These are phyloP conservation scores for Emesis furor DNA, from an alignment of 2,888 invertebrate genomes.

Conservation along the genomic window DNA sequence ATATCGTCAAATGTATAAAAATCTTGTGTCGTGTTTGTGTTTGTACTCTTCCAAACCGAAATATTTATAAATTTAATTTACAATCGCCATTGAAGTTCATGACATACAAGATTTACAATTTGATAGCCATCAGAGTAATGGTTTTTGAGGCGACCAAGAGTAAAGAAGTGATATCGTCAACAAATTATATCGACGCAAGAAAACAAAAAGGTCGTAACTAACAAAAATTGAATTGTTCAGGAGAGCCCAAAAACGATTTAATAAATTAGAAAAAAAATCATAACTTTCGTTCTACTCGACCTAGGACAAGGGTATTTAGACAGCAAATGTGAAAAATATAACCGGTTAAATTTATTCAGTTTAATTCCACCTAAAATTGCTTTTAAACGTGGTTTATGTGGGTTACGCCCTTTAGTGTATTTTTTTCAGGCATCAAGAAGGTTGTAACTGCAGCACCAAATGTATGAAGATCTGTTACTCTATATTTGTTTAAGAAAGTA, in stretches of 20 bases:
- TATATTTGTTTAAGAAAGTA: background rate
- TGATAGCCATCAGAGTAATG: no score
- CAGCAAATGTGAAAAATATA: constrained; percentile 7
- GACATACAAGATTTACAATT: no score
- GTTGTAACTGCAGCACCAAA: background rate
- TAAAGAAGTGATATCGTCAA: no score
- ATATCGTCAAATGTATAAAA: no score
- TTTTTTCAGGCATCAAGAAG: constrained; percentile 4
- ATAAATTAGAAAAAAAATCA: constrained; percentile 12
- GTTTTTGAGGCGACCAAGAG: no score
- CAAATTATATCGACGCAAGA: constrained; percentile 22
- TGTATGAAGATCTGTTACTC: constrained; percentile 4
- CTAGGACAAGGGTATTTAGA: background rate
- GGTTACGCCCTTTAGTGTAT: background rate
- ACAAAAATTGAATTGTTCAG: constrained; percentile 16
- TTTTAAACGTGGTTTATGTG: constrained; percentile 4
- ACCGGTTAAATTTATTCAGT: constrained; percentile 4
- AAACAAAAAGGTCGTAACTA: constrained; percentile 12
- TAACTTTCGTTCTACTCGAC: constrained; percentile 3
- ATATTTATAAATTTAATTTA: no score
- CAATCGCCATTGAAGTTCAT: no score
- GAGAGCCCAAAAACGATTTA: constrained; percentile 10
- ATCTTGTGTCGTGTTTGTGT: no score
- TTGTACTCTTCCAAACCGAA: no score
- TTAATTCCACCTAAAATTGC: background rate